phyloP scores from a whole-genome alignment of 2,113 vertebrate species.

The Syngnathus scovelli region DNA sequence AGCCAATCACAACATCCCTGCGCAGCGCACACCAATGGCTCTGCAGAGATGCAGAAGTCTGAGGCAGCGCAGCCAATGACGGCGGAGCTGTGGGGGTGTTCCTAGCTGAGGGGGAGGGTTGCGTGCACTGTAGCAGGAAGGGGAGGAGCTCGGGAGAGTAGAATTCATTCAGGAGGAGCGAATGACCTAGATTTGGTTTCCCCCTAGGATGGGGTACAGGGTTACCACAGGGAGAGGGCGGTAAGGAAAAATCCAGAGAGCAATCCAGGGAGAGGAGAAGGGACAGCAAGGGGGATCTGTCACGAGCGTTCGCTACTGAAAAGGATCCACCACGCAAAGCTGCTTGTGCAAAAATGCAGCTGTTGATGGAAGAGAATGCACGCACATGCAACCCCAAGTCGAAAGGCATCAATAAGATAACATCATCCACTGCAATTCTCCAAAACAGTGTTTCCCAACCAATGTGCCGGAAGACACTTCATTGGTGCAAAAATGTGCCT shows the following conservation, averaged over 20 bases:
- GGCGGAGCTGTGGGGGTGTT: slow-evolving; percentile 61
- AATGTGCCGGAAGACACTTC: neutral
- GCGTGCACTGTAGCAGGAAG: slow-evolving; percentile 59
- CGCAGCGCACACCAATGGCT: slow-evolving; percentile 47
- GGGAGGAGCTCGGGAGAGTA: slow-evolving; percentile 62
- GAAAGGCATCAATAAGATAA: neutral
- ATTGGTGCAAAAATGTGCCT: neutral
- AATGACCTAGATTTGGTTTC: slow-evolving; percentile 76
- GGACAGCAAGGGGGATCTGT: slow-evolving; percentile 37
- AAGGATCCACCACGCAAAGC: slow-evolving; percentile 33
- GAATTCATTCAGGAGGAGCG: slow-evolving; percentile 77
- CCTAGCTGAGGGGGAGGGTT: slow-evolving; percentile 61
- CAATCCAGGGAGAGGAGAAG: slow-evolving; percentile 27
- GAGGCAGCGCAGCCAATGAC: slow-evolving; percentile 60
- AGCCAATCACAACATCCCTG: slow-evolving; percentile 56
- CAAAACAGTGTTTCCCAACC: neutral
- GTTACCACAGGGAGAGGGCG: slow-evolving; percentile 46
- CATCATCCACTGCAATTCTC: neutral
- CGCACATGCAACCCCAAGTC: slow-evolving; percentile 1
- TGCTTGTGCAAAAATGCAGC: slow-evolving; percentile 23
- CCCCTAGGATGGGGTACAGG: slow-evolving; percentile 51
- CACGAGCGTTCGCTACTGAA: slow-evolving; percentile 42
- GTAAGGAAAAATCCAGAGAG: slow-evolving; percentile 30
- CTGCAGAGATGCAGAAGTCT: slow-evolving; percentile 43
- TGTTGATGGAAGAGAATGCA: slow-evolving; percentile 4